These are phyloP conservation scores for Gymnocypris eckloni DNA, from an alignment of 2,797 vertebrate genomes.

Conservation along the genomic window DNA sequence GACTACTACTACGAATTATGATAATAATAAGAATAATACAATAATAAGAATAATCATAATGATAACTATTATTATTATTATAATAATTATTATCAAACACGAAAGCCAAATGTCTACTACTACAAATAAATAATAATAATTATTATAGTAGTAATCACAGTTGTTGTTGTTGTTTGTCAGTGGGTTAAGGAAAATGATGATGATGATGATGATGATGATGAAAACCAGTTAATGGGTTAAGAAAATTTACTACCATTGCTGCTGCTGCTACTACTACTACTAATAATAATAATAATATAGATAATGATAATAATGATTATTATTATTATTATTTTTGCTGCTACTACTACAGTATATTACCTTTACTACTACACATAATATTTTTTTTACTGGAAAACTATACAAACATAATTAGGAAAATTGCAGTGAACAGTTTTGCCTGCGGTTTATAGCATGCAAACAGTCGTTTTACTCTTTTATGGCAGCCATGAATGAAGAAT, in stretches of 20 bases:
- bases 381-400: not conserved
- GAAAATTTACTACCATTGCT: not conserved
- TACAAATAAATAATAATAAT: not conserved
- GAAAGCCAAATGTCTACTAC: not conserved
- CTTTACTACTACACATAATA: not conserved
- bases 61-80: not conserved
- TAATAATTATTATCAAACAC: not conserved
- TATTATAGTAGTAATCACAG: not conserved
- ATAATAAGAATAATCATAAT: too few species aligned
- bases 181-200: not conserved
- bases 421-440: not conserved
- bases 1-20: not conserved
- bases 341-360: too few species aligned
- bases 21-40: not conserved
- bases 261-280: not conserved
- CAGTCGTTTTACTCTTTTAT: conserved; percentile 3
- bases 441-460: not conserved
- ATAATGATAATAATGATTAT: not conserved
- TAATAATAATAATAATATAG: not conserved
- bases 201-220: not conserved
- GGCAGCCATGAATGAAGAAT: not conserved
- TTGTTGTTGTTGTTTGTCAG: not conserved
- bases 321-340: not conserved
- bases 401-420: not conserved
- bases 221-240: not conserved